Conservation (phyloP, 1,140 invertebrate species). For the Ectropis grisescens region DNA sequence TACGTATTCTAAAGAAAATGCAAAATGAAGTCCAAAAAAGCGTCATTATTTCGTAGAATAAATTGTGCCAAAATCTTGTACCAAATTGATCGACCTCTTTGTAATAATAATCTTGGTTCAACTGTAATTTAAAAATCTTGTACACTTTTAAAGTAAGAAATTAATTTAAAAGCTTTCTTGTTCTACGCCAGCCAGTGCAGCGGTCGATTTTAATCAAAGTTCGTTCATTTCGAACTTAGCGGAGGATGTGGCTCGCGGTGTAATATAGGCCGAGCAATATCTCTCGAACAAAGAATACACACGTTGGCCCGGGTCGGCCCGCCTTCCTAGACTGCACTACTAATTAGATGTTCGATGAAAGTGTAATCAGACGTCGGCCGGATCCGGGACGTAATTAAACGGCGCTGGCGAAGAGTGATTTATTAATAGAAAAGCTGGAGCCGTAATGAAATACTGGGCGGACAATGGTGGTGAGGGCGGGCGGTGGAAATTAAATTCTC, state of each 20-base stretch:
- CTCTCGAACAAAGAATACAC: conserved; percentile 56
- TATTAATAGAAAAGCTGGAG: conserved; percentile 70
- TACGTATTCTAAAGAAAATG: too few species aligned
- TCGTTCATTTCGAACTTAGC: conserved; percentile 40
- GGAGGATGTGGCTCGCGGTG: conserved; percentile 27
- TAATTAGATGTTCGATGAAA: conserved; percentile 69
- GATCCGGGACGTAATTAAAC: conserved; percentile 67
- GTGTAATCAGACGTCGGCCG: conserved; percentile 62
- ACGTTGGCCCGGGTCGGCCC: conserved; percentile 28
- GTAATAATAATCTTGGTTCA: too few species aligned
- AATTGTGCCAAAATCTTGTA: too few species aligned
- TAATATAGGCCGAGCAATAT: conserved; percentile 43
- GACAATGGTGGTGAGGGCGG: conserved; percentile 59
- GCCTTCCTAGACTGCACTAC: conserved; percentile 40
- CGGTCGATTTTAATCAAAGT: conserved; percentile 49
- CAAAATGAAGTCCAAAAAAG: too few species aligned
- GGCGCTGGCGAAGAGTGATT: conserved; percentile 67
- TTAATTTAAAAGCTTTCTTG: too few species aligned
- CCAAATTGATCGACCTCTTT: too few species aligned
- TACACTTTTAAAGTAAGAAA: too few species aligned
- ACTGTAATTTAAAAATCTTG: too few species aligned
- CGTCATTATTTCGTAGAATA: too few species aligned
- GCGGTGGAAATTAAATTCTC: conserved; percentile 67
- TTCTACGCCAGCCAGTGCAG: conserved; percentile 12
- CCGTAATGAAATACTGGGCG: conserved; percentile 70